Base-by-base conservation (phyloP, 2,113 vertebrate genomes). In the Hyla sarda region DNA sequence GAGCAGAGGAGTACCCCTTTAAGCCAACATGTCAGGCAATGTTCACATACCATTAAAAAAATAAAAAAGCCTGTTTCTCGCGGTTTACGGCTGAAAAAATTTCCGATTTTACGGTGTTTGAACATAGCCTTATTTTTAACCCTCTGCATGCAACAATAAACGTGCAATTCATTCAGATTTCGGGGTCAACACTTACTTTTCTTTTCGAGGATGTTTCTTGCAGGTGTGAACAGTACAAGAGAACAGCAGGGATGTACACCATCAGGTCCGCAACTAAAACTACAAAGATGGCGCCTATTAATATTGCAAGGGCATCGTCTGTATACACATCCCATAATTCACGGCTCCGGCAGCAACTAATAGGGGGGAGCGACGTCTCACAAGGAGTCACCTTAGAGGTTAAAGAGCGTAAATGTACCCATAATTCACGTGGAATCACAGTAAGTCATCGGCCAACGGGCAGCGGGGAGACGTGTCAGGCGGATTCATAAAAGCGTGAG, bases 211-310 rank as follows among this genome's bases (percentile, higher is more conserved):
- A 95, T 69, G 93, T 95, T 87, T 97, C 95, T 89, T 89, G 96
- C 89, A 97, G 92, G 89, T 92, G 96, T 12, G 92, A 94, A 88
- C 96, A 97, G 91, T 97, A 98, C 45, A 98, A 88, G 89, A 99
- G 88, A 86, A 98, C 97, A 11, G 98, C 98, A 88, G 98, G 97
- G 89, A 98, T 94, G 91, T 97, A 99, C 90, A 99, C 89, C 88
- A 98, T 88, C 89, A 98, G 71, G 92, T 99, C 98, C 88, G 97
- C 96, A 88, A 96, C 88, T 83, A 99, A 91, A 89, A 99, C 98
- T 99, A 91, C 88, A 92, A 94, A 71, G 34, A 71, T 71, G 67
- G 67, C 34, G 67, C 30, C 1, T 23, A 71, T 71, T 71, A 71
- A 41, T 71, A 71, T 71, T 37, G 14, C 32, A 71, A 10, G 21